Evolutionary conservation across 2,797 vertebrate genomes (phyloP), one percentile per base, ranked within the genome.

Genomic region (Gymnoscopelus microlampas): DNA sequence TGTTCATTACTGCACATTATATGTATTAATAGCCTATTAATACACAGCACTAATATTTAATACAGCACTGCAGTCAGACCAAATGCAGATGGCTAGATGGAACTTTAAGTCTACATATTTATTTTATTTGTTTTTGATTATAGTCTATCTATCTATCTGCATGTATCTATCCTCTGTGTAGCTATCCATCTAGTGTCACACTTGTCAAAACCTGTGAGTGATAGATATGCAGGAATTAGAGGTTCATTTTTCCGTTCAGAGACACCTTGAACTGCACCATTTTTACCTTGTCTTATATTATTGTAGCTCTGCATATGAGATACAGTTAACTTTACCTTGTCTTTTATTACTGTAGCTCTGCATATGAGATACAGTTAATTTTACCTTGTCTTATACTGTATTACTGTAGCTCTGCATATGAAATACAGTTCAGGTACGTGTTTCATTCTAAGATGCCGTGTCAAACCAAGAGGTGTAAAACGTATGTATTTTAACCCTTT

Each of bases 401-500:
- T 19, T 19, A 19, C 19, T 19, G 19, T 29, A 39, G 59, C 7
- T 0, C 74, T 56, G 71, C 71, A 68, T 74, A 63, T 49, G 54
- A 69, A 77, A 55, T 14, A 8, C 68, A 47, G 47, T 69, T 75
- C 19, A 19, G 19, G 19, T 19, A 19, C 19, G 19, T 19, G 19
- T 19, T 19, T 19, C 19, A 19, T 19, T 19, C 19, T 32, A 2
- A 32, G 55, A 82, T 74, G 80, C 81, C 74, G 74, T 60, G 65
- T 87, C 70, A 76, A 64, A 83, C 68, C 56, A 47, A 29, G 47
- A 5, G 5, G 5, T 60, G 24, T 74, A 71, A 69, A 76, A 83
- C 82, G 79, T 65, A 82, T 84, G 73, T 80, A 71, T 70, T 83
- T 77, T 63, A 67, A 69, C 65, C 61, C 0, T 59, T 83, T 87